Evolutionary conservation across 2,888 invertebrate genomes (phyloP).

Genomic region (Caenorhabditis imperialis): DNA sequence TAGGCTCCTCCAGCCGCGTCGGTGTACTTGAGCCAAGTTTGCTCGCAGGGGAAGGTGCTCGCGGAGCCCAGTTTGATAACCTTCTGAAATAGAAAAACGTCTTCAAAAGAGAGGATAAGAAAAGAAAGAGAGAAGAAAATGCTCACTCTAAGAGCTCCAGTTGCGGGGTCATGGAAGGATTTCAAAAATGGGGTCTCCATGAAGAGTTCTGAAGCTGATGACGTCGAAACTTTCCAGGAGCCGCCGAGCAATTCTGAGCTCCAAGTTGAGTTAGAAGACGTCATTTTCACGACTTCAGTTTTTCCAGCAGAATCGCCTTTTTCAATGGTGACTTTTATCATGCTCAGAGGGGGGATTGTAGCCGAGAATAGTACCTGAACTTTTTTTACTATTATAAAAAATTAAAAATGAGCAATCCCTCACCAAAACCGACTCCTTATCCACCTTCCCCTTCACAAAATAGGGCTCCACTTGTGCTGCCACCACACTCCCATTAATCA

Average conservation of each 20-base stretch:
- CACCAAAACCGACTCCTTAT: constrained; percentile 38
- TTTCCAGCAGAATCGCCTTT: constrained; percentile 25
- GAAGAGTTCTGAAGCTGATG: background rate
- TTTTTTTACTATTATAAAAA: too few species aligned
- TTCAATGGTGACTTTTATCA: constrained; percentile 29
- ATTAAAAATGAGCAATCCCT: too few species aligned
- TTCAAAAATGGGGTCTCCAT: constrained; percentile 16
- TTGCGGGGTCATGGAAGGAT: background rate
- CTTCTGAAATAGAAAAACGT: constrained; percentile 6
- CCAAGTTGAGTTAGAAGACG: background rate
- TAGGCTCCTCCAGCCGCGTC: constrained; percentile 63
- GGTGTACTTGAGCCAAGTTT: constrained; percentile 17
- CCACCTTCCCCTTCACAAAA: constrained; percentile 47
- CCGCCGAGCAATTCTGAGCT: constrained; percentile 1
- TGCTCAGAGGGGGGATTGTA: constrained; percentile 49
- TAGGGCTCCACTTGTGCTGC: constrained; percentile 64
- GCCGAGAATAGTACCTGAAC: constrained; percentile 56
- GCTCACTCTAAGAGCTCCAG: constrained; percentile 20
- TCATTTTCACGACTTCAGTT: constrained; percentile 2
- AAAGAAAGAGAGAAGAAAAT: too few species aligned
- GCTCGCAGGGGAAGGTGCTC: constrained; percentile 11
- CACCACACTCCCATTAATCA: constrained; percentile 34
- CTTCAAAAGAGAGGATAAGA: background rate
- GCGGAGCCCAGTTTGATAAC: constrained; percentile 3
- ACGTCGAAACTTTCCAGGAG: background rate